Conservation (phyloP, 2,888 invertebrate species). For the Macrosoma leucophasiata region DNA sequence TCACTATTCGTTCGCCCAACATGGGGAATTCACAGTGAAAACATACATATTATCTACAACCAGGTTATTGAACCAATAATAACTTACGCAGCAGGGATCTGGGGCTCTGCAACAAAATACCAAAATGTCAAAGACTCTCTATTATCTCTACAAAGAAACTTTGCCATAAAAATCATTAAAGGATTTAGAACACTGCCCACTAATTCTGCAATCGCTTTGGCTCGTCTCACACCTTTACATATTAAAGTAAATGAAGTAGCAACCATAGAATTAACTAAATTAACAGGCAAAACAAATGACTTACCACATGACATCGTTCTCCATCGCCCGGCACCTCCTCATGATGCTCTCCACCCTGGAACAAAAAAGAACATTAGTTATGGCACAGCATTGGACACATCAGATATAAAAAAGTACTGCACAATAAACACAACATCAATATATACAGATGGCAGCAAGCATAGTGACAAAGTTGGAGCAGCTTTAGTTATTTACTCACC, state of each 20-base stretch:
- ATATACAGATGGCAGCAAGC: slow-evolving; percentile 20
- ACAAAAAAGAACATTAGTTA: background rate
- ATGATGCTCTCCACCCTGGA: background rate
- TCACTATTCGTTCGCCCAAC: slow-evolving; percentile 1
- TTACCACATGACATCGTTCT: slow-evolving; percentile 3
- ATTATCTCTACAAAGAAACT: slow-evolving; percentile 1
- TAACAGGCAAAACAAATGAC: background rate
- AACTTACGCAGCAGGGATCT: too few species aligned
- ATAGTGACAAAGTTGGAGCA: slow-evolving; percentile 11
- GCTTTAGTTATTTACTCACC: slow-evolving; percentile 5
- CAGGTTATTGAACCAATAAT: slow-evolving; percentile 22
- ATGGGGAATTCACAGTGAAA: slow-evolving; percentile 8
- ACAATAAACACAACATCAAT: background rate
- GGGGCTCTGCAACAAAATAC: background rate
- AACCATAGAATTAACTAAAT: slow-evolving; percentile 2
- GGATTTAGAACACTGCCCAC: too few species aligned
- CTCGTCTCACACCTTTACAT: slow-evolving; percentile 5
- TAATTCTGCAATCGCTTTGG: background rate
- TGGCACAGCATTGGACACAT: background rate
- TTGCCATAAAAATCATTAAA: background rate
- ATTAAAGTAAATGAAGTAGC: slow-evolving; percentile 4
- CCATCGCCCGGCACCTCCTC: background rate
- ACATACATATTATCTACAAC: slow-evolving; percentile 11
- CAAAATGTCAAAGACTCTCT: background rate
- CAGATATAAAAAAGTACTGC: background rate